Evolutionary conservation across 2,113 vertebrate species (phyloP).

Genomic region (Zootoca vivipara): DNA sequence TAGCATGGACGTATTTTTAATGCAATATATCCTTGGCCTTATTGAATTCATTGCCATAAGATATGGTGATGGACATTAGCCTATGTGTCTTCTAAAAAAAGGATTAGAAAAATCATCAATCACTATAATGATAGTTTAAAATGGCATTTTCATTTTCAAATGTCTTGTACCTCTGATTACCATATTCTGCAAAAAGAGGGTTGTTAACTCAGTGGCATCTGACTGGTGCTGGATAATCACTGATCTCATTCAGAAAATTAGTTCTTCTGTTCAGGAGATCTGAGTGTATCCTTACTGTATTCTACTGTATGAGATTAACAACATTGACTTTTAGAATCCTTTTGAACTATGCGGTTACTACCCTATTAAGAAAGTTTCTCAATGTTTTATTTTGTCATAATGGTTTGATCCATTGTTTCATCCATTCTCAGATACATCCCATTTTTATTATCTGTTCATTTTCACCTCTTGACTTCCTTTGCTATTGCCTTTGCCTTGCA

Average conservation of each 20-base stretch:
- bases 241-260: background rate
- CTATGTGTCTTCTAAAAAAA: background rate
- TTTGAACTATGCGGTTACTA: background rate
- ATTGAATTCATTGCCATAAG: background rate
- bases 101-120: background rate
- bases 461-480: background rate
- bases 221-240: no score
- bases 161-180: no score
- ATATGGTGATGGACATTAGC: background rate
- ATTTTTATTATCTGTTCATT: background rate
- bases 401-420: background rate
- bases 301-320: background rate
- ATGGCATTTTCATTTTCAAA: background rate
- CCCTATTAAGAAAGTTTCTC: background rate
- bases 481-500: background rate
- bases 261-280: background rate
- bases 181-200: no score
- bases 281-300: background rate
- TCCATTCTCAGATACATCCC: background rate
- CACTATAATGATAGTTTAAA: background rate
- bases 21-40: background rate
- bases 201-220: no score
- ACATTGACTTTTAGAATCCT: background rate
- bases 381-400: background rate
- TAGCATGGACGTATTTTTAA: background rate